Conservation (phyloP, 2,888 invertebrate species). For the Tenthredo scrophulariae region DNA sequence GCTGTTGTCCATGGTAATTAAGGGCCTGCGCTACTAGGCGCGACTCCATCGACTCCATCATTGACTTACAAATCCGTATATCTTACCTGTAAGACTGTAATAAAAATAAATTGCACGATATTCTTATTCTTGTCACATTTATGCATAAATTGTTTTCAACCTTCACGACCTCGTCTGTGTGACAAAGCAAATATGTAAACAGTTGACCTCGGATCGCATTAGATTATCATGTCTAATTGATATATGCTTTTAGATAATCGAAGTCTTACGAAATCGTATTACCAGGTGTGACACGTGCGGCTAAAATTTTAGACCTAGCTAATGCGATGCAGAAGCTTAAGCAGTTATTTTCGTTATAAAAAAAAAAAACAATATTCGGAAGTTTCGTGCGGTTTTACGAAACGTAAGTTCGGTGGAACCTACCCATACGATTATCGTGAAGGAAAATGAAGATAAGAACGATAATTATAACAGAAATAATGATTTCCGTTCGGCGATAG, state of each 20-base stretch:
- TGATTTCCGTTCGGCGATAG: neutral
- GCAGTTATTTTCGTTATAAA: neutral
- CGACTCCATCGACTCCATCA: slow-evolving; percentile 80
- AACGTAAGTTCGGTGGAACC: neutral
- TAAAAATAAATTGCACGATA: slow-evolving; percentile 53
- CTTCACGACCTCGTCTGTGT: neutral
- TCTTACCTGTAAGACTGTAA: slow-evolving; percentile 70
- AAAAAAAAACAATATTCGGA: neutral
- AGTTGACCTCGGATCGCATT: neutral
- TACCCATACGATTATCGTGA: neutral
- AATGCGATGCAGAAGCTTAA: neutral
- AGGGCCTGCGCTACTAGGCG: slow-evolving; percentile 85
- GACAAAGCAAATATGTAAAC: neutral
- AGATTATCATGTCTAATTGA: neutral
- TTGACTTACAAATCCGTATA: slow-evolving; percentile 55
- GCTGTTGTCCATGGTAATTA: slow-evolving; percentile 92
- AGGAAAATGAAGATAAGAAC: neutral
- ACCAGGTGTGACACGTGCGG: neutral
- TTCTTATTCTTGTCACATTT: neutral
- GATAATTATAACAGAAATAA: neutral
- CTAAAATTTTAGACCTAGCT: neutral
- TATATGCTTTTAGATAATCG: neutral
- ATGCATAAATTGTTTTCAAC: neutral
- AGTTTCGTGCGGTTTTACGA: neutral
- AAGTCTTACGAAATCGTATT: neutral